Conservation (phyloP, 2,797 vertebrate species). For the Mareca strepera region DNA sequence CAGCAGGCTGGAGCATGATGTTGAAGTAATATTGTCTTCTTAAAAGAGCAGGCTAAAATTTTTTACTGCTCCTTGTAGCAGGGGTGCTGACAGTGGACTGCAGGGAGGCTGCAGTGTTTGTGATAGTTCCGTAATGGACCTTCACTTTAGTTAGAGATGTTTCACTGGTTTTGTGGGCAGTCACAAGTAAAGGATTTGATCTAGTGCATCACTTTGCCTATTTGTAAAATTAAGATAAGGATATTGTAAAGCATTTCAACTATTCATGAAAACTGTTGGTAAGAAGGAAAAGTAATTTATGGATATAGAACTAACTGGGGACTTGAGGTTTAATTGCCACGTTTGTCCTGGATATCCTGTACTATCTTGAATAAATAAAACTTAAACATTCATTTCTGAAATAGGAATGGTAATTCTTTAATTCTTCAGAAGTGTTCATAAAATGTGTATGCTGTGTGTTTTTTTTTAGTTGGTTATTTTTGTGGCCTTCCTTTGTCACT, state of each 20-base stretch:
- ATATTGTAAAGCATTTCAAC: background rate
- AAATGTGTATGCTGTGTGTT: too few species aligned
- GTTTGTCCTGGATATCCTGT: background rate
- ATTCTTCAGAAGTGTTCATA: background rate
- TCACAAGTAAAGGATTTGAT: rapidly evolving
- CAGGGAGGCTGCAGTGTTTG: background rate
- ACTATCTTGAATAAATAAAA: background rate
- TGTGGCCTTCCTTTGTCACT: background rate
- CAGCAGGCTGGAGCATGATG: background rate
- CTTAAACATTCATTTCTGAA: background rate
- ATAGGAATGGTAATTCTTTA: background rate
- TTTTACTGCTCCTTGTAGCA: background rate
- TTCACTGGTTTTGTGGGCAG: background rate
- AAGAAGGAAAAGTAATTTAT: background rate
- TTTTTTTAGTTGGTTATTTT: background rate
- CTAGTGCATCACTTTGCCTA: background rate
- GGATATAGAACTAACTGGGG: background rate
- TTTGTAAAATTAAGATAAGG: background rate
- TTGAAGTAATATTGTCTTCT: background rate
- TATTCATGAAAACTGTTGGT: background rate
- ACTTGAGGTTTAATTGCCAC: background rate
- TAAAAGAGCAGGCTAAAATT: background rate
- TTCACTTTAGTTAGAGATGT: background rate
- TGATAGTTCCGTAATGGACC: rapidly evolving
- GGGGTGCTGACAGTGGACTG: rapidly evolving